phyloP scores from a whole-genome alignment of 1,140 invertebrate genomes.

The Dreissena rostriformis region DNA sequence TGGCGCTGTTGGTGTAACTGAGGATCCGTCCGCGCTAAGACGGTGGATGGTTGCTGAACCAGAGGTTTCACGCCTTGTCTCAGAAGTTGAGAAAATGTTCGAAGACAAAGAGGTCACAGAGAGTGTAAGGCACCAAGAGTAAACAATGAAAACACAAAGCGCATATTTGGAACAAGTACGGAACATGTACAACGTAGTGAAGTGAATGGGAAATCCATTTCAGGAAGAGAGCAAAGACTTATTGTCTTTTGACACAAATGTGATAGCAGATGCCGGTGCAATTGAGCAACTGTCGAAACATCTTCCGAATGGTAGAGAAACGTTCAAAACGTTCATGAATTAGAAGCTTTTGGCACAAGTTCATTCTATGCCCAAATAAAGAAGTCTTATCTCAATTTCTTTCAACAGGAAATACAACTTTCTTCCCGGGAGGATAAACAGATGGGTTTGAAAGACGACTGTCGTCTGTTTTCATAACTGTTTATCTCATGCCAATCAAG shows the following conservation, averaged over 20 bases:
- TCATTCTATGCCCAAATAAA: conserved; percentile 52
- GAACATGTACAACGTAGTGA: conserved; percentile 29
- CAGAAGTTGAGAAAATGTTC: conserved; percentile 57
- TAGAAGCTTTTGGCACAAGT: background rate
- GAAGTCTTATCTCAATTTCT: conserved; percentile 51
- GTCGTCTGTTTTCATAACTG: too few species aligned
- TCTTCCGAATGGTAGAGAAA: conserved; percentile 20
- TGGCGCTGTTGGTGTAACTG: conserved; percentile 63
- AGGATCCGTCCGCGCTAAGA: conserved; percentile 57
- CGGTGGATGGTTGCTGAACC: conserved; percentile 64
- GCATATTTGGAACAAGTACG: conserved; percentile 50
- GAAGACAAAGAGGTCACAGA: background rate
- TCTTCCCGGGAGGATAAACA: conserved; percentile 2
- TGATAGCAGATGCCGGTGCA: conserved; percentile 37
- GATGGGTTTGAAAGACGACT: too few species aligned
- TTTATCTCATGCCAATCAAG: too few species aligned
- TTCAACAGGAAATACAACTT: conserved; percentile 28
- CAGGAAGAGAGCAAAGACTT: conserved; percentile 48
- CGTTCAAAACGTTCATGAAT: conserved; percentile 29
- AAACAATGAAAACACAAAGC: conserved; percentile 31
- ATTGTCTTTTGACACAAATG: conserved; percentile 55
- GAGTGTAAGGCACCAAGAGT: conserved; percentile 23
- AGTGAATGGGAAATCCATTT: conserved; percentile 54
- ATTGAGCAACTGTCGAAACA: conserved; percentile 20
- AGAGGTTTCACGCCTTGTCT: conserved; percentile 53